Evolutionary conservation across 1,140 invertebrate genomes (phyloP), one percentile per base, ranked within the genome.

Genomic region (Rhopalosiphum padi): DNA sequence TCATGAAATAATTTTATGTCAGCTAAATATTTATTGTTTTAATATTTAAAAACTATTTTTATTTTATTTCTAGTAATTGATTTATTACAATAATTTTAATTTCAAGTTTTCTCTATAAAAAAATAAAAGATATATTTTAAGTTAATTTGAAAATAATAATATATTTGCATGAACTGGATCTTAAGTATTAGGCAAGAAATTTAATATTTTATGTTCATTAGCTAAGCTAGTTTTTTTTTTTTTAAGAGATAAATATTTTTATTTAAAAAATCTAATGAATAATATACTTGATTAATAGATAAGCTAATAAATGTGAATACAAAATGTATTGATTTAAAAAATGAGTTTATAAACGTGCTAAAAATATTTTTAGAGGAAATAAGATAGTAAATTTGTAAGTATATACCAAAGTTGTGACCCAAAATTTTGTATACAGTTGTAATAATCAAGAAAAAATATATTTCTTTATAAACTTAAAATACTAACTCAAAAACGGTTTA

Each of bases 361-460:
- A 37, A 89, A 55, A 89, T 89, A 89, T 55, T 35, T 89, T 55
- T 55, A 55, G 9, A 55, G 3, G 15, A 89, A 89, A 89, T 55
- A 37, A 25, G 18, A 55, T 53, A 25, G 35, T 18, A 51, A 51
- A 15, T 51, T 51, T 11, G 11, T 46, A 53, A 53, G n/a, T 53
- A 53, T 55, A 55, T 4, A 55, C 35, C 41, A 88, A 89, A 55
- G 51, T 89, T 41, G 51, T 55, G 35, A 55, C 51, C 35, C 11
- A 8, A n/a, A 89, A 89, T 89, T 55, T 53, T 25, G 35, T 55
- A 89, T 4, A 55, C 35, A 55, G 35, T 89, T 46, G 21, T 25
- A 89, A 55, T 89, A 89, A 89, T 89, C 87, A 55, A 55, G 51
- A 55, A n/a, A 55, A 35, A 89, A 55, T 53, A 89, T 9, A 53